Evolutionary conservation across 35 echinoderm and acorn worm species (phyloP), one percentile per base, ranked within the genome.

Genomic region (Holothuria glaberrima): DNA sequence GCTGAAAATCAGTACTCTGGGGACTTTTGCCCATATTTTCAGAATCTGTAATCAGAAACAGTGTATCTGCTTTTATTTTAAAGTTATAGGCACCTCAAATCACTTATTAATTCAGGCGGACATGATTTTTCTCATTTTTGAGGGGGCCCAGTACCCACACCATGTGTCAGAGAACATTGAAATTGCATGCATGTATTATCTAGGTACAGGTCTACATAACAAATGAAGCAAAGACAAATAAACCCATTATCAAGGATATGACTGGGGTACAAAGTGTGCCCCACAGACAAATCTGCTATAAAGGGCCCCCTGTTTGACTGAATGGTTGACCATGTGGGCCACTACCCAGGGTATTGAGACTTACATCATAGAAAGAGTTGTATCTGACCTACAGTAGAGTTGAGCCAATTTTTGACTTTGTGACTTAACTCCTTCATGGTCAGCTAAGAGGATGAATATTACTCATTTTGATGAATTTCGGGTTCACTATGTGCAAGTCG

Each of bases 271-370:
- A 65, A 65, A 65, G 21, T 65, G 62, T 9, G 21, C 62, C 62
- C 62, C 62, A 65, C 21, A 65, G 62, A 65, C 21, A 65, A 65
- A 65, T 65, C 4, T 65, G 62, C 62, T 65, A 16, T 65, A 65
- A 65, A 4, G 28, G 3, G 4, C 9, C 62, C 62, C 62, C 18
- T 65, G 12, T 65, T 65, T 65, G 62, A 20, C 13, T 65, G 62
- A 65, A 18, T 20, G 12, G 12, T 18, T 65, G 62, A 20, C 62
- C 62, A 65, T 65, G 62, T 65, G 62, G 62, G 62, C 28, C 62
- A 65, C 62, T 65, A 16, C 62, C 21, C 28, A 18, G 21, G 62
- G 62, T 65, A 65, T 65, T 65, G 3, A 65, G 62, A 65, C 62
- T 65, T 65, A 0, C 62, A 65, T 65, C 62, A 65, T 28, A 24